Base-by-base conservation (phyloP, 2,797 vertebrate species). In the Oreochromis mossambicus region DNA sequence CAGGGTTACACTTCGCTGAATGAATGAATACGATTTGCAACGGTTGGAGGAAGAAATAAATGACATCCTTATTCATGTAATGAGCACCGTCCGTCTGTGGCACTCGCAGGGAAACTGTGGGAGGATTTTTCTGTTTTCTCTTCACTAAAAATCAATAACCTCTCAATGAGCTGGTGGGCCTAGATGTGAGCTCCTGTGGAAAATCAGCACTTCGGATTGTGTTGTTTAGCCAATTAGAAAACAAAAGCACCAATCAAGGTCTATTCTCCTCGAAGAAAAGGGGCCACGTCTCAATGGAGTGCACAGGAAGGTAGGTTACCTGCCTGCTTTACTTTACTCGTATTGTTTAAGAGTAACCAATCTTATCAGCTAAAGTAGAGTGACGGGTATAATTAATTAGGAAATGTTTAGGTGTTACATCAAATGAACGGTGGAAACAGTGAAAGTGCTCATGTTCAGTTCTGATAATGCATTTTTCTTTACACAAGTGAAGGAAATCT, bases 311-410 rank as follows among this genome's bases (percentile, higher is more conserved):
- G 78, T 61, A 19, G 52, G 84, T 83, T 70, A 70, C 88, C 80
- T 29, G 55, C 80, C 88, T 85, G 85, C 79, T 77, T 83, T 56
- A 29, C 54, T 56, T 56, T 15, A 56, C 26, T 56, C 14, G 88
- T 85, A 91, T 87, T 17, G 77, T 8, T 19, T 54, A 38, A 83
- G 83, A 85, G 66, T 84, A 88, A 68, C 86, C 86, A 81, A 68
- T 55, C 26, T 73, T 88, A 90, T 95, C 92, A 92, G 86, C 95
- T 89, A 94, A 77, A 0, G 68, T 3, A 24, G 83, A 89, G 89
- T 86, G 91, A 91, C 82, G 85, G 75, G n/a, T 3, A 4, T 41
- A 5, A 36, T 86, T 87, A 88, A 88, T 93, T 91, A 92, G 81
- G 84, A 92, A 89, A 87, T 70, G 81, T 75, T 81, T 10, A 55